Conservation (phyloP, 2,113 vertebrate species). For the Stigmatopora nigra region DNA sequence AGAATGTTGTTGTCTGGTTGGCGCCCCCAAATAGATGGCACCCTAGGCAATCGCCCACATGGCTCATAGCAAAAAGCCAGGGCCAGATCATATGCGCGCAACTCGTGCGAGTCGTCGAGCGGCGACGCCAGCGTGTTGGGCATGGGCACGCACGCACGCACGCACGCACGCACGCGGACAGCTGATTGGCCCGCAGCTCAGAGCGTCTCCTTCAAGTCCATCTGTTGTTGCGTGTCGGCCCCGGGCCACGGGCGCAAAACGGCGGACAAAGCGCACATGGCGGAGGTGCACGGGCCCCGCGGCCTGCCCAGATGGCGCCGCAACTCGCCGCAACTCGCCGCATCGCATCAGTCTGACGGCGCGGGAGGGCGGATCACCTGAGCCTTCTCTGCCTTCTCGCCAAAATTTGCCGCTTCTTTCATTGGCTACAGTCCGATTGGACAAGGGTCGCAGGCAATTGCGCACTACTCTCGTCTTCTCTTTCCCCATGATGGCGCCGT, state of each 20-base stretch:
- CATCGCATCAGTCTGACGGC: constrained; percentile 58
- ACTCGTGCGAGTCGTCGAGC: neutral
- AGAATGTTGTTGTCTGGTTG: too few species aligned
- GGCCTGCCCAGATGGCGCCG: constrained; percentile 62
- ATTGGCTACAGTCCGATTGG: too few species aligned
- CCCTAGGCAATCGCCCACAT: too few species aligned
- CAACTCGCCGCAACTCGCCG: constrained; percentile 52
- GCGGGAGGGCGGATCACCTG: constrained; percentile 55
- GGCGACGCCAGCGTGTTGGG: constrained; percentile 31
- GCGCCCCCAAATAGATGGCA: too few species aligned
- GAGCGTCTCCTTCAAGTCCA: constrained; percentile 38
- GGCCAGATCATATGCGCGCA: neutral
- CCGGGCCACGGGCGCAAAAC: constrained; percentile 34
- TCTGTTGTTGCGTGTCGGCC: constrained; percentile 53
- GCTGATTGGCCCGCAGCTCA: constrained; percentile 57
- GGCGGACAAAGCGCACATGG: constrained; percentile 4
- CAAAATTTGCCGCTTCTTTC: constrained; percentile 1
- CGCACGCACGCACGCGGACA: constrained; percentile 49
- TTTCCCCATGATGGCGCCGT: too few species aligned
- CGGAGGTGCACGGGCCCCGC: constrained; percentile 34
- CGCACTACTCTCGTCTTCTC: too few species aligned
- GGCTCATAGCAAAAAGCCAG: too few species aligned
- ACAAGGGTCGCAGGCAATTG: too few species aligned
- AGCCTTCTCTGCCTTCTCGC: constrained; percentile 49
- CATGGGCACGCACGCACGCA: too few species aligned